These are phyloP conservation scores for Thunnus albacares DNA, from an alignment of 2,797 vertebrate genomes.

Conservation along the genomic window DNA sequence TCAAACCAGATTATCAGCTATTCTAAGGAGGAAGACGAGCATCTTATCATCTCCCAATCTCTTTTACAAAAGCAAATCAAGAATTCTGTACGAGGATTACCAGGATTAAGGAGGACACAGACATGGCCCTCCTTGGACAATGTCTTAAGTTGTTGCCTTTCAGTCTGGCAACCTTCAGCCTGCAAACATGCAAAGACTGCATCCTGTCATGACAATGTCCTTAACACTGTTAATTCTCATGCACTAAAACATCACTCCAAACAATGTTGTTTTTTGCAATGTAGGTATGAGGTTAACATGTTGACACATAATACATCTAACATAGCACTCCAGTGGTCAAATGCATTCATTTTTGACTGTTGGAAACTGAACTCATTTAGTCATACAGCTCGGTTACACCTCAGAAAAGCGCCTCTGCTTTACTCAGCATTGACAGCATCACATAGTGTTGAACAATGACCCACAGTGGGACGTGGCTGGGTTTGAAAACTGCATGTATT, in stretches of 20 bases:
- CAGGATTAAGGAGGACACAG: slow-evolving; percentile 83
- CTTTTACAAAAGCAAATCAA: slow-evolving; percentile 89
- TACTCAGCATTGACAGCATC: slow-evolving; percentile 52
- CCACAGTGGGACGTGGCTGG: slow-evolving; percentile 58
- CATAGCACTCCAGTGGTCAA: neutral
- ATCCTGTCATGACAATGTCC: slow-evolving; percentile 35
- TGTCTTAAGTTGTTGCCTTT: slow-evolving; percentile 78
- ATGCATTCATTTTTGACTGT: slow-evolving; percentile 10
- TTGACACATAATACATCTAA: neutral
- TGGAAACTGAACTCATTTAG: slow-evolving; percentile 40
- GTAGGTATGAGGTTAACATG: neutral
- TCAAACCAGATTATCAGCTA: slow-evolving; percentile 90
- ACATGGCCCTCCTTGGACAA: slow-evolving; percentile 76
- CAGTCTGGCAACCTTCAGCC: slow-evolving; percentile 71
- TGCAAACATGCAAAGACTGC: slow-evolving; percentile 57
- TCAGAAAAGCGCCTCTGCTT: slow-evolving; percentile 42
- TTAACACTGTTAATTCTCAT: slow-evolving; percentile 42
- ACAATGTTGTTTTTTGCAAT: slow-evolving; percentile 11
- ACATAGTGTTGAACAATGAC: slow-evolving; percentile 61
- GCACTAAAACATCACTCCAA: slow-evolving; percentile 1
- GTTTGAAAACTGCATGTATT: slow-evolving; percentile 63
- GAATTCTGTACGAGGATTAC: slow-evolving; percentile 85
- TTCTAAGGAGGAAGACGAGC: slow-evolving; percentile 80
- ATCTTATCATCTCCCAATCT: slow-evolving; percentile 86
- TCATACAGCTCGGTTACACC: slow-evolving; percentile 26